These are phyloP conservation scores for Batillaria attramentaria DNA, from an alignment of 1,140 invertebrate species.

Conservation along the genomic window DNA sequence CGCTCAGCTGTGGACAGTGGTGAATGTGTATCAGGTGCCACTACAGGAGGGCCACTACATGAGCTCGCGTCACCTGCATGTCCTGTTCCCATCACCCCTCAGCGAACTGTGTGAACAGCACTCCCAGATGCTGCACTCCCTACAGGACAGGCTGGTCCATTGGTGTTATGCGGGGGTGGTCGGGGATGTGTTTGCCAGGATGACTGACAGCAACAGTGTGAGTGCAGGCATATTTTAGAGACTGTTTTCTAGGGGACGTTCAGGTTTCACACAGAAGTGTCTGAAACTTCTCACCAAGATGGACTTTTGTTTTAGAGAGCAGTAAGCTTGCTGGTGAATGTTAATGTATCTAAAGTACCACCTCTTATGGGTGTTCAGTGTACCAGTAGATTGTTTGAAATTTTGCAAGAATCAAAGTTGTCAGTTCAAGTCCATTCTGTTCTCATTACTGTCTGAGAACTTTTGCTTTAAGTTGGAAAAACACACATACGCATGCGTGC, in stretches of 20 bases:
- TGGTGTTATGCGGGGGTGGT: constrained; percentile 57
- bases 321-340: neutral
- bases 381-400: too few species aligned
- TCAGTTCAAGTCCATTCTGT: too few species aligned
- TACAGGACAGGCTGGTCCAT: constrained; percentile 67
- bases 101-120: constrained; percentile 70
- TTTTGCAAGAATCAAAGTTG: too few species aligned
- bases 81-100: constrained; percentile 69
- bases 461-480: too few species aligned
- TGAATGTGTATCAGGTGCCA: constrained; percentile 69
- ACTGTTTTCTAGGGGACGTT: neutral
- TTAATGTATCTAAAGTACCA: neutral
- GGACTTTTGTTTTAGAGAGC: neutral
- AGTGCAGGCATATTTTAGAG: neutral
- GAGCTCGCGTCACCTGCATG: constrained; percentile 62
- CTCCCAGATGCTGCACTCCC: constrained; percentile 65
- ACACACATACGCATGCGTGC: too few species aligned
- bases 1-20: constrained; percentile 67
- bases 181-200: constrained; percentile 55
- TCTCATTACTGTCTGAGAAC: too few species aligned
- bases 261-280: neutral
- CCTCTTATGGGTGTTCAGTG: neutral
- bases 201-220: constrained; percentile 46
- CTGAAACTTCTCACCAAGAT: neutral
- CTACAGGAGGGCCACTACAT: constrained; percentile 66